Conservation (phyloP, 2,797 vertebrate genomes). For the Rhinatrema bivittatum region DNA sequence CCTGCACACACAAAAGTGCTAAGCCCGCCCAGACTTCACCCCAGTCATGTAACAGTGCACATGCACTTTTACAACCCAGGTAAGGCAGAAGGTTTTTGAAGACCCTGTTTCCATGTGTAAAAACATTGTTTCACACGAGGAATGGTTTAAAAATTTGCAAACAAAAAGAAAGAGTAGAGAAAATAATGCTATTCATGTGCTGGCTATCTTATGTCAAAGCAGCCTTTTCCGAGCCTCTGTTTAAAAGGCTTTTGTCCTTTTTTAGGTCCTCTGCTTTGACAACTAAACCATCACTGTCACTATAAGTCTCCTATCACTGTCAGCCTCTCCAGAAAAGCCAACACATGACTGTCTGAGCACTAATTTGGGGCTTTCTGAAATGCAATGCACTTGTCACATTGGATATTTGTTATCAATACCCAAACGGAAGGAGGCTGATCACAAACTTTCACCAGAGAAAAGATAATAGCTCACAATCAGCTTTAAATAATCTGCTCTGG, state of each 20-base stretch:
- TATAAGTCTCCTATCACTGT: conserved; percentile 8
- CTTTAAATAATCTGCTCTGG: too few relatives aligned
- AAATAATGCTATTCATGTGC: conserved; percentile 8
- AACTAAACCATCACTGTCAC: conserved; percentile 1
- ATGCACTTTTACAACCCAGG: too few relatives aligned
- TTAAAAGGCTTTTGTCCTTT: too few relatives aligned
- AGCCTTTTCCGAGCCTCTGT: too few relatives aligned
- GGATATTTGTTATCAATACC: not conserved
- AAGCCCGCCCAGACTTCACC: too few relatives aligned
- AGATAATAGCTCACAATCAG: conserved; percentile 1
- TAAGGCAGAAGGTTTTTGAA: too few relatives aligned
- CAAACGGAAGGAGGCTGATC: conserved; percentile 7
- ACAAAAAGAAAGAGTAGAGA: not conserved
- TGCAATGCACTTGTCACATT: not conserved
- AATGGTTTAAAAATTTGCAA: conserved; percentile 4
- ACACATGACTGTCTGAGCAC: not conserved
- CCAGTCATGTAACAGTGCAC: too few relatives aligned
- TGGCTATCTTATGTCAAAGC: conserved; percentile 1
- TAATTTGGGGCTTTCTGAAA: conserved; percentile 22
- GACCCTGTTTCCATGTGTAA: too few relatives aligned
- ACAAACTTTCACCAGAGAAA: not conserved
- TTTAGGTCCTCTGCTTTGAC: conserved; percentile 9
- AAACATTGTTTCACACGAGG: not conserved
- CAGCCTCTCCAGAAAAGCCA: conserved; percentile 1
- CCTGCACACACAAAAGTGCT: too few relatives aligned